Base-by-base conservation (phyloP, 2,113 vertebrate genomes). In the Thomomys bottae region DNA sequence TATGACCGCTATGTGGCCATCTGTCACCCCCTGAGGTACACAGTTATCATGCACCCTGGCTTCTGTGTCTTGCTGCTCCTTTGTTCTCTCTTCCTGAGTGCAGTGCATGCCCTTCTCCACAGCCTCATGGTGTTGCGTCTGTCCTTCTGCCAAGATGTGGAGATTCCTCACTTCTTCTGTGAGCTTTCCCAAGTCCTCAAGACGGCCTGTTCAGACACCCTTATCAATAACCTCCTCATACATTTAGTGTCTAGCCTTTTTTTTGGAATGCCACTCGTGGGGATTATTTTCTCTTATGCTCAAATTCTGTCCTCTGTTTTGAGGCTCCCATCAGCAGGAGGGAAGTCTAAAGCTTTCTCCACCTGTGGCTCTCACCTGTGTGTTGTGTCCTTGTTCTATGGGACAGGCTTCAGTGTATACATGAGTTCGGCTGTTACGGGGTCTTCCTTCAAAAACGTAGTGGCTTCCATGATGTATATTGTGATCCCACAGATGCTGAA, bases 361-460 rank as follows among this genome's bases (percentile, higher is more conserved):
- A 94, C 90, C 18, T 95, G 87, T 66, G 87, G 72, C 1, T 90
- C 92, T n/a, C 93, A 95, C 75, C 80, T 95, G 7, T 84, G n/a
- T 0, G 93, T 94, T 1, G 93, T 92, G 0, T 59, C 67, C 38
- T 49, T 94, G 28, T 94, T 94, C 61, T 95, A 90, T 17, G 90
- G 90, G 8, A 83, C 95, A 18, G 83, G 49, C 2, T 63, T 94
- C 54, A 72, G 90, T 0, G 68, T 94, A 3, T 95, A 95, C 8
- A 34, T 91, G 26, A 92, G 87, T 61, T 92, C 83, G 15, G 67
- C 57, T 1, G 26, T 68, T 3, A 76, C 61, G 3, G 15, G 45
- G 0, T 73, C 87, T 3, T 75, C 88, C 17, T 34, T 34, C 18
- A 64, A 72, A 40, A 87, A 6, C 18, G n/a, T 72, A 0, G 30